These are phyloP conservation scores for Trypoxylus dichotomus DNA, from an alignment of 1,140 invertebrate genomes.

Conservation along the genomic window DNA sequence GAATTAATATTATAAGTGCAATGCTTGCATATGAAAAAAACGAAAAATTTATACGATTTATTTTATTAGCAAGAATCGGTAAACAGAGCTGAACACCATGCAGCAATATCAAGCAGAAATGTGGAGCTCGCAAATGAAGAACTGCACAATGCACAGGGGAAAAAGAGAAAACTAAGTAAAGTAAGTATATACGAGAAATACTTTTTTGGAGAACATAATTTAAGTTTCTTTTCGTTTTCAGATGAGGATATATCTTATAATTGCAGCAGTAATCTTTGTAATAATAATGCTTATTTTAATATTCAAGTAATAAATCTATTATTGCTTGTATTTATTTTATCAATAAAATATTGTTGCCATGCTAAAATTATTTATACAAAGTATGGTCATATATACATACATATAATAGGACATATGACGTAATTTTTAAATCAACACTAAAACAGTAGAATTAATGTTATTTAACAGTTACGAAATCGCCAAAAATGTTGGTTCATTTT, in stretches of 20 bases:
- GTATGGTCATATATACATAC: background rate
- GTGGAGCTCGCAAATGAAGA: conserved; percentile 66
- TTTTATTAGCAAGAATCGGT: conserved; percentile 66
- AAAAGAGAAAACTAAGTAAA: conserved; percentile 41
- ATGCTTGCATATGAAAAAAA: too few relatives aligned
- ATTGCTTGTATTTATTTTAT: background rate
- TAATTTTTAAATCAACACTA: too few relatives aligned
- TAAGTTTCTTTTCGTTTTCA: background rate
- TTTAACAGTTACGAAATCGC: too few relatives aligned
- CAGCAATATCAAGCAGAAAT: conserved; percentile 65
- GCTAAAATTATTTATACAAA: background rate
- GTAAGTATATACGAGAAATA: conserved; percentile 32
- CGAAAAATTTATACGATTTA: too few relatives aligned
- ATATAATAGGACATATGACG: background rate
- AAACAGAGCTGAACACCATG: conserved; percentile 73
- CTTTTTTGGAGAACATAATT: background rate
- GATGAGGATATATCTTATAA: conserved; percentile 26
- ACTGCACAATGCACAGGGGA: conserved; percentile 66
- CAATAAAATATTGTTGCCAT: too few relatives aligned
- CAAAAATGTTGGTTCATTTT: too few relatives aligned
- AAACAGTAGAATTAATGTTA: too few relatives aligned
- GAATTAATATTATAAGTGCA: too few relatives aligned
- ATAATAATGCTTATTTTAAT: conserved; percentile 29
- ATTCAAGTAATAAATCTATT: conserved; percentile 8
- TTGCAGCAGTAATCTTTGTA: background rate